Evolutionary conservation across 2,113 vertebrate genomes (phyloP), one percentile per base, ranked within the genome.

Genomic region (Atractosteus spatula): DNA sequence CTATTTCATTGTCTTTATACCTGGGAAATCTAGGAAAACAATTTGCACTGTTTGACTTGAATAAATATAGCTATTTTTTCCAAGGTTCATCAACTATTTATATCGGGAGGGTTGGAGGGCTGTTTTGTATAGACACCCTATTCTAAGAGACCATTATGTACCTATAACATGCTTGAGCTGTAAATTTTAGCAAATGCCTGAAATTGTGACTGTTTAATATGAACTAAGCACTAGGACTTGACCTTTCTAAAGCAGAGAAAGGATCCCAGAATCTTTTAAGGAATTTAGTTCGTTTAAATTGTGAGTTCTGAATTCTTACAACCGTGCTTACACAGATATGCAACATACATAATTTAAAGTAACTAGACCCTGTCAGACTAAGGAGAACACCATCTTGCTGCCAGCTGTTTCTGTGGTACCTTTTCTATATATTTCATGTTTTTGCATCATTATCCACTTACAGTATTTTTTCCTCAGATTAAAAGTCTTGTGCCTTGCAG

Each of bases 41-140:
- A 84, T 84, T 89, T 88, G 89, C 87, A 90, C 87, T 87, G 84
- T 78, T 81, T 80, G 41, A 82, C 74, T 73, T 71, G 69, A 78
- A 76, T 78, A 80, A 80, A 81, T 74, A 67, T 71, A 76, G 54
- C 17, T 78, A 79, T 80, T 78, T 81, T 80, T 71, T 73, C 64
- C 55, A 67, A 71, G 64, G 71, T 70, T 61, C 68, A 70, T 72
- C 51, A 75, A 57, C 51, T 72, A 65, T 71, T 66, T 74, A 72
- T 76, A 62, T 63, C 51, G 57, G 65, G 41, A 68, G 45, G 29
- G 66, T 59, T 66, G 55, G 43, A 45, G 59, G 54, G 44, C 57
- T 56, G 47, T 66, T 41, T 55, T 17, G 41, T 51, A 51, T 51
- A 51, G 47, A 51, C 47, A 51, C 47, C 47, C 47, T 51, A 10